phyloP scores from a whole-genome alignment of 2,797 vertebrate species.

The Sphenopsis melanotis region DNA sequence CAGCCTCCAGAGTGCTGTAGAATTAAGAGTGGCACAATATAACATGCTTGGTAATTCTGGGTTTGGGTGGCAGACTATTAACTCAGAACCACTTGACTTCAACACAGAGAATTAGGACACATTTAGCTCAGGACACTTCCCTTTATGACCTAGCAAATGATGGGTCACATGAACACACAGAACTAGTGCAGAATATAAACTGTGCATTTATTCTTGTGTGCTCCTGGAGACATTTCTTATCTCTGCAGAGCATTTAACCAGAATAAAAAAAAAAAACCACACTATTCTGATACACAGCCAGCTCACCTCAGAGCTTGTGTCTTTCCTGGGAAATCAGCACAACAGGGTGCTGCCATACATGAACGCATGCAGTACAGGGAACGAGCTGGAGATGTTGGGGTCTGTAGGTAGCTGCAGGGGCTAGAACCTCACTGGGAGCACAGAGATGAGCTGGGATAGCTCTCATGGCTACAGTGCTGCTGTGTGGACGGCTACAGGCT shows the following conservation, averaged over 20 bases:
- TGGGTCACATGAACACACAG: not conserved
- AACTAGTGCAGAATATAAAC: not conserved
- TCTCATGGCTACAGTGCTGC: not conserved
- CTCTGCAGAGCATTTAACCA: not conserved
- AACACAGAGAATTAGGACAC: not conserved
- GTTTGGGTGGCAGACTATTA: not conserved
- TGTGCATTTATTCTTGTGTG: not conserved
- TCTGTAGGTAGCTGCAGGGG: not conserved
- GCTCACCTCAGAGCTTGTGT: not conserved
- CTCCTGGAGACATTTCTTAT: not conserved
- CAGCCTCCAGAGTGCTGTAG: not conserved
- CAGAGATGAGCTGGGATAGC: not conserved
- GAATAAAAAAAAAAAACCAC: not conserved
- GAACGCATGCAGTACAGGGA: not conserved
- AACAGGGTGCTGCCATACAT: not conserved
- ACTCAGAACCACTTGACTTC: not conserved
- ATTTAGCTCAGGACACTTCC: not conserved
- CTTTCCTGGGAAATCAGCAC: not conserved
- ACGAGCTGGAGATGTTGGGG: rapidly evolving
- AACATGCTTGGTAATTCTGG: not conserved
- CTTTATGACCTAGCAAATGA: not conserved
- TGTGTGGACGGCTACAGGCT: not conserved
- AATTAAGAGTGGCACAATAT: not conserved
- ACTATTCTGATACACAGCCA: not conserved
- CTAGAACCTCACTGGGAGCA: not conserved